These are phyloP conservation scores for Mastomys natalensis DNA, from an alignment of 2,113 vertebrate genomes.

Conservation along the genomic window DNA sequence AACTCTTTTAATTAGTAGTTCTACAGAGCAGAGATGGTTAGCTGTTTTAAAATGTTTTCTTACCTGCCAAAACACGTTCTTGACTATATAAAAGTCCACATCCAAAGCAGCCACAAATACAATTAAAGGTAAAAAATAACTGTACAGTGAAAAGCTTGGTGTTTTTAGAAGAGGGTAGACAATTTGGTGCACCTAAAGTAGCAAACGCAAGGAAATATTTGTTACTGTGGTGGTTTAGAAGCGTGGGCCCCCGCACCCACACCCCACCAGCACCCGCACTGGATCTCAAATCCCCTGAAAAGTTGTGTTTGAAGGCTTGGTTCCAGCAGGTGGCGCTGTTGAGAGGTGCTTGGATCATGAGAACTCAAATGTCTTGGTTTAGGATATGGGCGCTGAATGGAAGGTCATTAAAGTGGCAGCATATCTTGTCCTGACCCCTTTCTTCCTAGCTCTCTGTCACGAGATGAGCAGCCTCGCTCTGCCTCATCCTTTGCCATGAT, in stretches of 20 bases:
- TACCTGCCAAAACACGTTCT: slow-evolving; percentile 82
- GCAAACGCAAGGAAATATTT: slow-evolving; percentile 51
- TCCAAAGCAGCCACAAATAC: slow-evolving; percentile 84
- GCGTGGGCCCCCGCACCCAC: too few relatives aligned
- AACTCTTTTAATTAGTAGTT: neutral
- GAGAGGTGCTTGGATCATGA: neutral
- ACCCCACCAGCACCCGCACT: fast-evolving
- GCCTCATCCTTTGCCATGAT: neutral
- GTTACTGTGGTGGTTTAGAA: neutral
- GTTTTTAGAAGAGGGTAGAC: slow-evolving; percentile 74
- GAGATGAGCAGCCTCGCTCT: neutral
- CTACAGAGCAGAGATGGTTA: neutral
- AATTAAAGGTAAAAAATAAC: slow-evolving; percentile 81
- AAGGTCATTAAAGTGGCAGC: neutral
- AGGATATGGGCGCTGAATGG: neutral
- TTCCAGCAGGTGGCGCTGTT: neutral
- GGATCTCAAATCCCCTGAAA: neutral
- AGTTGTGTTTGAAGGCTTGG: neutral
- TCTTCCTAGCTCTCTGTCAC: neutral
- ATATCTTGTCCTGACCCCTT: neutral
- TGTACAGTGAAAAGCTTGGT: slow-evolving; percentile 76
- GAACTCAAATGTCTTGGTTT: neutral
- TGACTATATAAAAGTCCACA: slow-evolving; percentile 81
- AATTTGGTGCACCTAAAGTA: slow-evolving; percentile 64
- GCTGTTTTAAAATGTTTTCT: slow-evolving; percentile 43